phyloP scores from a whole-genome alignment of 2,113 vertebrate genomes.

The Eonycteris spelaea region DNA sequence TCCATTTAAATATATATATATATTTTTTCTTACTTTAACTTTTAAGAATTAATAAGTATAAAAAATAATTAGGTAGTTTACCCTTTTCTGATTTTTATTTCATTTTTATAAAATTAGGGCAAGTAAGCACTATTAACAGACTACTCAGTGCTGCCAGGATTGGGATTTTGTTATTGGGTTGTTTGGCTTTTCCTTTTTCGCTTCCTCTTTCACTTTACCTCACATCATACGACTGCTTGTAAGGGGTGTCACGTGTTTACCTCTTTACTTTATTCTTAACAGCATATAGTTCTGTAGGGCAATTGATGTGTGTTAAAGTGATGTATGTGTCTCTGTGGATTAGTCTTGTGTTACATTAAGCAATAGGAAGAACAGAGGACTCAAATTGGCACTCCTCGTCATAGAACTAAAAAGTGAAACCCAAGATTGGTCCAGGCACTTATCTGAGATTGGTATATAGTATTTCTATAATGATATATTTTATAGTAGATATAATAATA shows the following conservation, averaged over 20 bases:
- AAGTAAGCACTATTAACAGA: conserved; percentile 55
- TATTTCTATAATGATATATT: conserved; percentile 37
- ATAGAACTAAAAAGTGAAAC: conserved; percentile 48
- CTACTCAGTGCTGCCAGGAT: background rate
- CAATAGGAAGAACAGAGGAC: background rate
- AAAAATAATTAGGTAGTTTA: conserved; percentile 65
- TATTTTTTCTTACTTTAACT: conserved; percentile 82
- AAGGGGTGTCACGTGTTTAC: conserved; percentile 63
- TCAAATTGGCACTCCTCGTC: background rate
- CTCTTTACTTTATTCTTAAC: conserved; percentile 62
- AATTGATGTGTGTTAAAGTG: conserved; percentile 55
- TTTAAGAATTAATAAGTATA: conserved; percentile 75
- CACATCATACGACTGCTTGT: conserved; percentile 32
- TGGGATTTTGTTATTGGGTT: conserved; percentile 53
- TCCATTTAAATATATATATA: conserved; percentile 81
- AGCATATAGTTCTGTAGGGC: conserved; percentile 52
- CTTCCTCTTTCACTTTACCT: conserved; percentile 26
- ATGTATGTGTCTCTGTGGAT: conserved; percentile 53
- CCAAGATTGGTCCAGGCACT: conserved; percentile 16
- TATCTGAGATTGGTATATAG: conserved; percentile 40
- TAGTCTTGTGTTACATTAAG: conserved; percentile 60
- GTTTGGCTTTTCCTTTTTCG: conserved; percentile 29
- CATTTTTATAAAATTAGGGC: conserved; percentile 48
- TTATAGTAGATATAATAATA: conserved; percentile 39
- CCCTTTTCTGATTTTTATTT: conserved; percentile 47